Percentiles rank a stretch among this genome's conserved stretches.
Conservation (phyloP, 2,797 vertebrate species). For the Anableps anableps region DNA sequence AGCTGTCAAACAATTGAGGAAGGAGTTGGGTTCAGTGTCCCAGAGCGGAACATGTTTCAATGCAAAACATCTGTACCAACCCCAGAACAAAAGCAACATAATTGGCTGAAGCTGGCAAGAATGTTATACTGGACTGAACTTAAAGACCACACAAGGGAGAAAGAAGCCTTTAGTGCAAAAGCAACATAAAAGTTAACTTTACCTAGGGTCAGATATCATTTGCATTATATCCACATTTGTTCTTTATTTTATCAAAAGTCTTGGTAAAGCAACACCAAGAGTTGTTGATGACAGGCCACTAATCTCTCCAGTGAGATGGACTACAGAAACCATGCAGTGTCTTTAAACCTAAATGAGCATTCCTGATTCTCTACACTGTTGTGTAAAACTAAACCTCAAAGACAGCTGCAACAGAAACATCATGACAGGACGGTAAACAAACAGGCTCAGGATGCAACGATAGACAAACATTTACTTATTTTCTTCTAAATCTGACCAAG, state of each 20-base stretch:
- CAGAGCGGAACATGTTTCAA: no score
- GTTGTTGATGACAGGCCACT: neutral
- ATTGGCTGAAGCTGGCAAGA: no score
- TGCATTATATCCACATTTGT: neutral
- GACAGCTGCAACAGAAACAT: slow-evolving; percentile 23
- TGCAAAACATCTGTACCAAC: no score
- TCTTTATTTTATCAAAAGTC: neutral
- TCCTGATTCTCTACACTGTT: slow-evolving; percentile 63
- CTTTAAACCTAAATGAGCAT: slow-evolving; percentile 42
- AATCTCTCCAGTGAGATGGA: neutral
- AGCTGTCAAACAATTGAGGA: no score
- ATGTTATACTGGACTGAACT: no score
- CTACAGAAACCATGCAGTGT: slow-evolving; percentile 6
- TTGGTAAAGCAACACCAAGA: neutral
- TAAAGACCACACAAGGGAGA: no score
- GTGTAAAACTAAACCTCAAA: slow-evolving; percentile 36
- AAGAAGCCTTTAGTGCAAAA: no score
- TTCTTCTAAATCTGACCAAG: neutral
- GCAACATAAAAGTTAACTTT: no score
- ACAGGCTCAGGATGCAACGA: neutral
- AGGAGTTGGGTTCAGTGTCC: no score
- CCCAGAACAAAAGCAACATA: no score
- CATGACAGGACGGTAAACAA: slow-evolving; percentile 15
- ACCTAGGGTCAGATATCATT: no score
- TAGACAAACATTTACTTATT: neutral